Evolutionary conservation across 1,140 invertebrate genomes (phyloP).

Genomic region (Pygmarrhopalites habei): DNA sequence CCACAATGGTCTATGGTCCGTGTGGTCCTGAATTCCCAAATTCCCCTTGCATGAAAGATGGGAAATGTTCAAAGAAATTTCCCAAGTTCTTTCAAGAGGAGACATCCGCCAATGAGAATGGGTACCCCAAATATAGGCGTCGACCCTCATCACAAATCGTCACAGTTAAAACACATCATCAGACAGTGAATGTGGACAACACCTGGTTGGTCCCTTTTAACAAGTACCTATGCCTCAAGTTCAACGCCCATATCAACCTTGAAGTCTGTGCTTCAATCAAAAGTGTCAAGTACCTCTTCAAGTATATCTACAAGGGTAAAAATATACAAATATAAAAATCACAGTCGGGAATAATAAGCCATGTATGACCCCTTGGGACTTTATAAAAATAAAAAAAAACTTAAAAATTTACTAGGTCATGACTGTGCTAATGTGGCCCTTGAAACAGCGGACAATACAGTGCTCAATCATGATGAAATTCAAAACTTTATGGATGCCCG

Average conservation of each 20-base stretch:
- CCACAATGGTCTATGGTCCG: conserved; percentile 45
- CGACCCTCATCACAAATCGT: conserved; percentile 24
- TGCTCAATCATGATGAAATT: conserved; percentile 36
- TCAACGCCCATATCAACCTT: conserved; percentile 49
- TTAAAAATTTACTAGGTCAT: too few relatives aligned
- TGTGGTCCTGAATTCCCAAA: too few relatives aligned
- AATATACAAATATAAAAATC: too few relatives aligned
- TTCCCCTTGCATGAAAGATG: conserved; percentile 43
- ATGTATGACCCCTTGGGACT: too few relatives aligned
- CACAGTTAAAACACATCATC: conserved; percentile 39
- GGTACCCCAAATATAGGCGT: conserved; percentile 42
- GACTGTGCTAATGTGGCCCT: too few relatives aligned
- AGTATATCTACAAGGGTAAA: conserved; percentile 8
- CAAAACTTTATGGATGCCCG: conserved; percentile 30
- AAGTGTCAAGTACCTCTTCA: conserved; percentile 44
- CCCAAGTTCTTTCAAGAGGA: conserved; percentile 31
- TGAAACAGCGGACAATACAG: too few relatives aligned
- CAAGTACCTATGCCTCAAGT: conserved; percentile 47
- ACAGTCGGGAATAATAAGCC: too few relatives aligned
- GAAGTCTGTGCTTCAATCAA: conserved; percentile 49
- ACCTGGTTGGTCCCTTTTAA: conserved; percentile 31
- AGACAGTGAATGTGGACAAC: conserved; percentile 38
- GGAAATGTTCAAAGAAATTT: conserved; percentile 44
- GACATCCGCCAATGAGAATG: conserved; percentile 41
- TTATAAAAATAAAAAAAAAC: too few relatives aligned